phyloP scores from a whole-genome alignment of 2,888 invertebrate species.

The Orthosia gothica region DNA sequence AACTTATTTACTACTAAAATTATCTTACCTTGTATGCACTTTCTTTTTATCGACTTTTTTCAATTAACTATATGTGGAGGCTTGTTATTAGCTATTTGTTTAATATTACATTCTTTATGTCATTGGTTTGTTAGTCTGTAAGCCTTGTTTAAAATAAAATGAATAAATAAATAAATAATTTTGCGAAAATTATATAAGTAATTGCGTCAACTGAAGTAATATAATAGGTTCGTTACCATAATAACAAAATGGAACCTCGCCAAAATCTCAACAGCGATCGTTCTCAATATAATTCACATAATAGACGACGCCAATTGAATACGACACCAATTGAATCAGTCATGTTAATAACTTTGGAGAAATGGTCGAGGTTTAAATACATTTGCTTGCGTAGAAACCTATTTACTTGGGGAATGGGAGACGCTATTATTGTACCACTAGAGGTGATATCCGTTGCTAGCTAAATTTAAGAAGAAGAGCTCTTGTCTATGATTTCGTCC shows the following conservation, averaged over 20 bases:
- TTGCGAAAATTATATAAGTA: no score
- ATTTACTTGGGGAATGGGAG: slow-evolving; percentile 19
- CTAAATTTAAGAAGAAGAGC: slow-evolving; percentile 2
- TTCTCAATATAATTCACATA: slow-evolving; percentile 23
- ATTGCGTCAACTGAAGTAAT: background rate
- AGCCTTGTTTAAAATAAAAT: no score
- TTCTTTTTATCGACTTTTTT: no score
- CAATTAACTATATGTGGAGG: no score
- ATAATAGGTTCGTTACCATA: background rate
- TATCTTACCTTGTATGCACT: no score
- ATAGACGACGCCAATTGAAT: slow-evolving; percentile 32
- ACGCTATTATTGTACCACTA: slow-evolving; percentile 22
- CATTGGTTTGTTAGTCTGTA: no score
- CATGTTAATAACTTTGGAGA: slow-evolving; percentile 39
- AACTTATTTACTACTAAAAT: no score
- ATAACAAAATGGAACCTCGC: background rate
- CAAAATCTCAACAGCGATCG: slow-evolving; percentile 2
- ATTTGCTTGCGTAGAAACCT: slow-evolving; percentile 6
- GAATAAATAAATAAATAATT: no score
- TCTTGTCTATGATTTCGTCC: background rate
- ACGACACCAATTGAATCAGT: slow-evolving; percentile 47
- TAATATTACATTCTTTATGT: no score
- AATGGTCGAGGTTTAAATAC: slow-evolving; percentile 33
- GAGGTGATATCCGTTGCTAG: slow-evolving; percentile 9
- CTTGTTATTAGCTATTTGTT: no score